phyloP scores from a whole-genome alignment of 2,888 invertebrate genomes.

The Dione juno region DNA sequence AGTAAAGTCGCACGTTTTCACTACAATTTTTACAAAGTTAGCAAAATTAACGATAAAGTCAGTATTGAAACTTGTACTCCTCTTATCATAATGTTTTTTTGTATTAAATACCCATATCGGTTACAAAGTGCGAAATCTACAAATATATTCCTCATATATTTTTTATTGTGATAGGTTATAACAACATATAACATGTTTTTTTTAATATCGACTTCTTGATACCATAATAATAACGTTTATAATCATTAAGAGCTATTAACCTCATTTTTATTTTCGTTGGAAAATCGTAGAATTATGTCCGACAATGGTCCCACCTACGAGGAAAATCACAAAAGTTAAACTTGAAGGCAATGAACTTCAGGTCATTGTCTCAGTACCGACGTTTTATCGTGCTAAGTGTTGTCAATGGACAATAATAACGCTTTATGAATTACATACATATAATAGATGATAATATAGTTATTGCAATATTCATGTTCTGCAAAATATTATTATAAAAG shows the following conservation, averaged over 20 bases:
- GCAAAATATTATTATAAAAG: background rate
- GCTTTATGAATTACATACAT: background rate
- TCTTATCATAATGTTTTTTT: background rate
- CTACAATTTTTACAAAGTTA: background rate
- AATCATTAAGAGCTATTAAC: background rate
- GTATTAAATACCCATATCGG: background rate
- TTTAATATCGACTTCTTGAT: too few species aligned
- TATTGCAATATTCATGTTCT: background rate
- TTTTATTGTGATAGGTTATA: background rate
- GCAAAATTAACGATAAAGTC: background rate
- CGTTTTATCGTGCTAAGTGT: conserved; percentile 23
- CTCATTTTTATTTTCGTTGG: conserved; percentile 9
- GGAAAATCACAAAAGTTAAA: conserved; percentile 25
- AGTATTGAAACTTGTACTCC: background rate
- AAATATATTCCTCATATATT: background rate
- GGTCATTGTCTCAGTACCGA: conserved; percentile 26
- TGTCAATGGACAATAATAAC: background rate
- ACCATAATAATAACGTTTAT: too few species aligned
- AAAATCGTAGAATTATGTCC: background rate
- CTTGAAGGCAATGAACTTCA: conserved; percentile 34
- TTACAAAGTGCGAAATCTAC: background rate
- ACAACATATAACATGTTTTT: too few species aligned
- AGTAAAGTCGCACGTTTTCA: background rate
- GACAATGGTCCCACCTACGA: background rate
- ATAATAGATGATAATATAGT: background rate